Percentiles rank a stretch among this genome's conserved stretches.
Conservation (phyloP, 2,113 vertebrate species). For the Tonatia bakeri region DNA sequence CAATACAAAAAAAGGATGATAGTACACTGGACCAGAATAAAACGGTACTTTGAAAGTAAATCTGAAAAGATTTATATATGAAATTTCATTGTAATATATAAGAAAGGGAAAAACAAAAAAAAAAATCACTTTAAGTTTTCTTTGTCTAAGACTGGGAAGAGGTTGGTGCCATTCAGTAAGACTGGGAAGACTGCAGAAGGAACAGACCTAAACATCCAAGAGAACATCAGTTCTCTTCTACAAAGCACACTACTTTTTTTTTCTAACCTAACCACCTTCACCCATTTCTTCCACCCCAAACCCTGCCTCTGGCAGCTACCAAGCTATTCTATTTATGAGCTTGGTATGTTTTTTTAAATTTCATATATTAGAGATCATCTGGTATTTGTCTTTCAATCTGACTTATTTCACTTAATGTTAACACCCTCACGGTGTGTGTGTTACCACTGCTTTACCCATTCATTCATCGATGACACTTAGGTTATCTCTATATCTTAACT, state of each 20-base stretch:
- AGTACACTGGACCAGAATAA: background rate
- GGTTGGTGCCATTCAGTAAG: background rate
- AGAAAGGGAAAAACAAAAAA: conserved; percentile 5
- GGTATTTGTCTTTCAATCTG: background rate
- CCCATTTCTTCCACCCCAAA: background rate
- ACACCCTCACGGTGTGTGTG: background rate
- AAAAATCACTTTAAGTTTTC: background rate
- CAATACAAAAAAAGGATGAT: background rate
- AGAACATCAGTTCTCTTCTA: background rate
- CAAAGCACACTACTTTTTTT: background rate
- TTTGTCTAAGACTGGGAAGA: background rate
- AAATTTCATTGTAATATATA: background rate
- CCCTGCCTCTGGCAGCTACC: background rate
- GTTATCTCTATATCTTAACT: background rate
- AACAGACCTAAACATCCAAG: background rate
- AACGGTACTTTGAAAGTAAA: background rate
- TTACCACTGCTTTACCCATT: background rate
- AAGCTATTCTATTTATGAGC: background rate
- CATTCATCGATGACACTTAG: background rate
- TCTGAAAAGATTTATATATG: background rate
- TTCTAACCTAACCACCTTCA: background rate
- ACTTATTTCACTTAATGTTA: background rate
- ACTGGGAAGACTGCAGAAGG: background rate
- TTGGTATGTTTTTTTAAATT: background rate
- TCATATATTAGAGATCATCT: background rate